Conservation (phyloP, 2,113 vertebrate genomes). For the Sitta europaea region DNA sequence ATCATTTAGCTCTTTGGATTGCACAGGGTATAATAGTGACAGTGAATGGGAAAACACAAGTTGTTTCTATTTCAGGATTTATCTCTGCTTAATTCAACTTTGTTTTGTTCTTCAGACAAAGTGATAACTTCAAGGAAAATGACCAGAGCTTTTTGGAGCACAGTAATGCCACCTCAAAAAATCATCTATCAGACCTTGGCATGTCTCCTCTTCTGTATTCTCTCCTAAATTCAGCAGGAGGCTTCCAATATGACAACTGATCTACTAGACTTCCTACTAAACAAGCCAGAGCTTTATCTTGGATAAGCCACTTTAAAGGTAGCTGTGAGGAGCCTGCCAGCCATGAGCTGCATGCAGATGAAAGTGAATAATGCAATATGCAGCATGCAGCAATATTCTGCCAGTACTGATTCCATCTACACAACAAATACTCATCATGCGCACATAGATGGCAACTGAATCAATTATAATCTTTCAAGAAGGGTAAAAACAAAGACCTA, state of each 20-base stretch:
- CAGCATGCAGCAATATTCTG: constrained; percentile 65
- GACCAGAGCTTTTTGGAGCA: constrained; percentile 2
- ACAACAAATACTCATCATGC: constrained; percentile 65
- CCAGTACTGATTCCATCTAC: constrained; percentile 58
- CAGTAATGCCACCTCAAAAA: neutral
- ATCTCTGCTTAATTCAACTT: neutral
- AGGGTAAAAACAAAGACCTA: constrained; percentile 48
- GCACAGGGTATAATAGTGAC: neutral
- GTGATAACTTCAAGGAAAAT: constrained; percentile 24
- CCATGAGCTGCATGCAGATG: constrained; percentile 69
- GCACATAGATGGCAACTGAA: constrained; percentile 21
- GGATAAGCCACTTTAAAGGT: constrained; percentile 65
- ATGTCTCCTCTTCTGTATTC: constrained; percentile 12
- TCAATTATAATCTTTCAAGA: constrained; percentile 62
- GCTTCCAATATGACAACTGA: constrained; percentile 57
- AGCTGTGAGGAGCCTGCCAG: constrained; percentile 62
- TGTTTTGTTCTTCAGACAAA: neutral
- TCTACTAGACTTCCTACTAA: constrained; percentile 59
- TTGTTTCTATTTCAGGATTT: neutral
- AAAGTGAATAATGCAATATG: constrained; percentile 74
- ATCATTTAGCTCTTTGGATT: neutral
- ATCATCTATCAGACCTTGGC: neutral
- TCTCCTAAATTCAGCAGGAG: constrained; percentile 60
- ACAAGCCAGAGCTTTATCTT: constrained; percentile 48
- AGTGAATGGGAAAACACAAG: neutral